phyloP scores from a whole-genome alignment of 1,140 invertebrate species.

The Pseudoatta argentina region DNA sequence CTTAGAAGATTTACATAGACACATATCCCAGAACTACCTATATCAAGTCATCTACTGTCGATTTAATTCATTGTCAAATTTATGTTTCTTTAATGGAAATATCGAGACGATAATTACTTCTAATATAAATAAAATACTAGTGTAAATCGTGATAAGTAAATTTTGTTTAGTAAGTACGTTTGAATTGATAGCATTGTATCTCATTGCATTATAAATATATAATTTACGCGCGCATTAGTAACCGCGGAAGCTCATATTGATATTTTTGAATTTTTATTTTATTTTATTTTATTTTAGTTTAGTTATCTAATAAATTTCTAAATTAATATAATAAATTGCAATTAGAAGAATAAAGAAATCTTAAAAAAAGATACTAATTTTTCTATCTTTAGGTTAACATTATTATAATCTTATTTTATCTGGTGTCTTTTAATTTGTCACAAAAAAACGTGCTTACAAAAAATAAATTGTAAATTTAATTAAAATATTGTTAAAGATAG shows the following conservation, averaged over 20 bases:
- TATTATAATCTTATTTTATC: neutral
- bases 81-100: neutral
- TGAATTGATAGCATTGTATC: too few species aligned
- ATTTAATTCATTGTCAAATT: conserved; percentile 18
- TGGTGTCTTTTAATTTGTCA: neutral
- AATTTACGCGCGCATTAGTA: too few species aligned
- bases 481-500: neutral
- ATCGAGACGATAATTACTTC: neutral
- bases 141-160: too few species aligned
- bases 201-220: too few species aligned
- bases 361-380: neutral
- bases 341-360: neutral
- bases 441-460: neutral
- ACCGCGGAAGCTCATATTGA: too few species aligned
- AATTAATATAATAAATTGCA: neutral
- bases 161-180: too few species aligned
- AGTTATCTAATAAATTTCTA: too few species aligned
- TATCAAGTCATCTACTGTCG: neutral
- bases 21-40: neutral
- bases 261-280: too few species aligned
- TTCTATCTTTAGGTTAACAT: neutral
- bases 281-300: too few species aligned
- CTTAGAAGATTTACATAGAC: neutral
- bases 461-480: neutral
- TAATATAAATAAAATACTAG: neutral